Percentiles rank a stretch among this genome's conserved stretches.
These are phyloP conservation scores for Seira ritae DNA, from an alignment of 2,888 invertebrate species.

Conservation along the genomic window DNA sequence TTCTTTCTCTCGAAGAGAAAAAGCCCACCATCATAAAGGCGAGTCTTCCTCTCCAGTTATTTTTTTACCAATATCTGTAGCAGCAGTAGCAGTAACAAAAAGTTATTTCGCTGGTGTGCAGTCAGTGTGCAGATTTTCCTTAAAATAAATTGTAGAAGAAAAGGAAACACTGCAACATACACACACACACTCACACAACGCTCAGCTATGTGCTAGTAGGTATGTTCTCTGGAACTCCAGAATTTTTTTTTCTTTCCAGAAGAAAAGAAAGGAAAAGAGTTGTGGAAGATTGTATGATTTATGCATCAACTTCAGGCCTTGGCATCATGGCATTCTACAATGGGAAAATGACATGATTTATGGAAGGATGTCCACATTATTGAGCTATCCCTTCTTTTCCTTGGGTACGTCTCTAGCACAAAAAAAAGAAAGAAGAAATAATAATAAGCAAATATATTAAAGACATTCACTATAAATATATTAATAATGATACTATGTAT, in stretches of 20 bases:
- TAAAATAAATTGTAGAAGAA: slow-evolving; percentile 6
- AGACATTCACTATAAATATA: slow-evolving; percentile 18
- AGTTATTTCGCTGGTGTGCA: neutral
- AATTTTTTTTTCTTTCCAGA: neutral
- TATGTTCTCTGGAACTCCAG: neutral
- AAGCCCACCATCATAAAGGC: too few species aligned
- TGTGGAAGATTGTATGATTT: slow-evolving; percentile 72
- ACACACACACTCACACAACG: neutral
- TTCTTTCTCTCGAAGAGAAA: too few species aligned
- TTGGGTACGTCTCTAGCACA: slow-evolving; percentile 33
- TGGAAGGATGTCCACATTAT: slow-evolving; percentile 73
- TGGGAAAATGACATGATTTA: slow-evolving; percentile 74
- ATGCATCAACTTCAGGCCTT: slow-evolving; percentile 70
- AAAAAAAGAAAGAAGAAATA: slow-evolving; percentile 28
- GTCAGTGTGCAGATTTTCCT: slow-evolving; percentile 17
- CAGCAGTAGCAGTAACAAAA: too few species aligned
- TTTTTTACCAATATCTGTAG: too few species aligned
- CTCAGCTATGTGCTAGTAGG: neutral
- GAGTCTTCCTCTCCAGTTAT: too few species aligned
- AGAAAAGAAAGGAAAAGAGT: slow-evolving; percentile 39
- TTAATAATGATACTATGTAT: slow-evolving; percentile 47
- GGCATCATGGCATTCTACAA: slow-evolving; percentile 70
- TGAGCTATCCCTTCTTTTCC: slow-evolving; percentile 66
- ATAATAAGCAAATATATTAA: slow-evolving; percentile 33
- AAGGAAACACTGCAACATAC: slow-evolving; percentile 12